These are phyloP conservation scores for Oncorhynchus kisutch DNA, from an alignment of 2,113 vertebrate genomes.

Conservation along the genomic window DNA sequence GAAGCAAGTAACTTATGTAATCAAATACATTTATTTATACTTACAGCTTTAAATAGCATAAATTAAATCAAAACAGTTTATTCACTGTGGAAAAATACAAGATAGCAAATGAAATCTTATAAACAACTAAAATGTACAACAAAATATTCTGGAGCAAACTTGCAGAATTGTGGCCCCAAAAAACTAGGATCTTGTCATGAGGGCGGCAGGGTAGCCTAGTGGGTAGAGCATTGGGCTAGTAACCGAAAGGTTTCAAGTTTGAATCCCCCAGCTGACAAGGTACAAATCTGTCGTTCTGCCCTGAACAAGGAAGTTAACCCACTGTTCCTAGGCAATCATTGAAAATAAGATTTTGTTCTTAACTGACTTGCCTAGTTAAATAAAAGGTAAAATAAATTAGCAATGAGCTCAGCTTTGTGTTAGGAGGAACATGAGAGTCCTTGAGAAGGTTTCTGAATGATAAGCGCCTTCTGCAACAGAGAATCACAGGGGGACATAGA, in stretches of 20 bases:
- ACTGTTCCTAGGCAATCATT: too few relatives aligned
- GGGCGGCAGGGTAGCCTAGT: too few relatives aligned
- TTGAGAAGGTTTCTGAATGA: slow-evolving; percentile 74
- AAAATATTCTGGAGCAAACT: slow-evolving; percentile 36
- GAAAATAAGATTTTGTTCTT: too few relatives aligned
- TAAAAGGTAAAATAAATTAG: not conserved
- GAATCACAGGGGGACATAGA: slow-evolving; percentile 64
- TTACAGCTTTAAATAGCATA: slow-evolving; percentile 86
- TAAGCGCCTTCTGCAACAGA: slow-evolving; percentile 86
- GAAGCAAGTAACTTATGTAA: slow-evolving; percentile 78
- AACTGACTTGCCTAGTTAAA: too few relatives aligned
- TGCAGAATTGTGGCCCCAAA: not conserved
- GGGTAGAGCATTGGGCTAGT: too few relatives aligned
- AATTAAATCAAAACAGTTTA: slow-evolving; percentile 79
- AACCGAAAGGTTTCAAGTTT: too few relatives aligned
- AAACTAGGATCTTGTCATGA: slow-evolving; percentile 18
- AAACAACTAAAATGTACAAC: slow-evolving; percentile 10
- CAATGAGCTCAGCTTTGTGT: slow-evolving; percentile 45
- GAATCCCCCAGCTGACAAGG: too few relatives aligned
- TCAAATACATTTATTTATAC: slow-evolving; percentile 86
- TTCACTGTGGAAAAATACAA: slow-evolving; percentile 77
- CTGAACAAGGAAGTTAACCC: too few relatives aligned
- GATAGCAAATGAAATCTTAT: slow-evolving; percentile 60
- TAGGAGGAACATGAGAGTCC: slow-evolving; percentile 74
- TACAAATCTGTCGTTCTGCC: too few relatives aligned